These are phyloP conservation scores for Cydia amplana DNA, from an alignment of 1,140 invertebrate species.

Conservation along the genomic window DNA sequence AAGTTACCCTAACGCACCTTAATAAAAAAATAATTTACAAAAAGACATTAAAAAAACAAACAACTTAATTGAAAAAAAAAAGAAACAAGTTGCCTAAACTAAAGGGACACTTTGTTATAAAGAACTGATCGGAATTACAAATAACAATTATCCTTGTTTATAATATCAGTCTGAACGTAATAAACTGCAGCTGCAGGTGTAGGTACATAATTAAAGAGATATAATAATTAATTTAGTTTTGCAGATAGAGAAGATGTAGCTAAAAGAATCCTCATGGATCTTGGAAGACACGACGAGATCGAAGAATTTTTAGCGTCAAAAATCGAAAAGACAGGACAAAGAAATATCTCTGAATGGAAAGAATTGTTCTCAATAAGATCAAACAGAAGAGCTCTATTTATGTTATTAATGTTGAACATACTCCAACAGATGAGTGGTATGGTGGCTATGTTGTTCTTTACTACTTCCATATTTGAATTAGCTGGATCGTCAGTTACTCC, in stretches of 20 bases:
- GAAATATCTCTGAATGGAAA: constrained; percentile 50
- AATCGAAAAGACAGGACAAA: constrained; percentile 36
- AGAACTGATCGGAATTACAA: no score
- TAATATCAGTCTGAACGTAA: no score
- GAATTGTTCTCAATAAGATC: constrained; percentile 58
- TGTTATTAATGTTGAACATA: constrained; percentile 50
- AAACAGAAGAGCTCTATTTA: constrained; percentile 55
- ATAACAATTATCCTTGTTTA: no score
- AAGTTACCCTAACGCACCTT: constrained; percentile 1
- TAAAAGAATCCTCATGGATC: constrained; percentile 46
- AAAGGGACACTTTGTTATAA: no score
- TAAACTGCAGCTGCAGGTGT: no score
- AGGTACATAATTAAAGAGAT: no score
- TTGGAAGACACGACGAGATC: constrained; percentile 49
- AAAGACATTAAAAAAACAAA: background rate
- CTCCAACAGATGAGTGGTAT: constrained; percentile 59
- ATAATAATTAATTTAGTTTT: constrained; percentile 22
- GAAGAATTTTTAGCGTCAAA: constrained; percentile 50
- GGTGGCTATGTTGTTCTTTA: constrained; percentile 55
- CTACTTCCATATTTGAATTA: constrained; percentile 58
- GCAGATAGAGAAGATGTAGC: constrained; percentile 49
- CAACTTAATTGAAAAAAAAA: background rate
- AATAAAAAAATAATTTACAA: background rate
- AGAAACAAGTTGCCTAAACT: no score
- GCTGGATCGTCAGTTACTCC: constrained; percentile 53